Percentiles rank a stretch among this genome's conserved stretches.
Conservation (phyloP, 2,113 vertebrate species). For the Mungos mungo region DNA sequence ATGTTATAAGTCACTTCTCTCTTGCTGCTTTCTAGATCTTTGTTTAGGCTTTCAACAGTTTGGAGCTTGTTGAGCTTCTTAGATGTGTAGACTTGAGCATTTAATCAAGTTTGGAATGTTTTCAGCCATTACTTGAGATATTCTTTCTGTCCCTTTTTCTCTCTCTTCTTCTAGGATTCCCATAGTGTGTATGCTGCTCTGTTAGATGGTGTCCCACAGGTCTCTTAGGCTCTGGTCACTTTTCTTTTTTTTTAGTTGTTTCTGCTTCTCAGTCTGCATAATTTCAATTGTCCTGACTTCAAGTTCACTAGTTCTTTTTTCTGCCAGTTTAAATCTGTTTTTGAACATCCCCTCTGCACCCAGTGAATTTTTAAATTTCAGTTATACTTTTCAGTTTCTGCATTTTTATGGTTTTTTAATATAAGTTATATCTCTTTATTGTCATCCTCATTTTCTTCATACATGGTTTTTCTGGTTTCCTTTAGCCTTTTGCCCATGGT, state of each 20-base stretch:
- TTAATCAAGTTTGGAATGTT: not conserved
- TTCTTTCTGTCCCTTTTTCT: not conserved
- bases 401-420: conserved; percentile 39
- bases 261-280: not conserved
- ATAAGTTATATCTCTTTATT: conserved; percentile 21
- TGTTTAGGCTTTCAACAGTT: not conserved
- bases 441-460: conserved; percentile 22
- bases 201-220: not conserved
- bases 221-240: not conserved
- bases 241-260: not conserved
- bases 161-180: not conserved
- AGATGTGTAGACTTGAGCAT: not conserved
- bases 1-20: not conserved
- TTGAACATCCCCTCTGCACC: not conserved
- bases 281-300: not conserved
- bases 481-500: not conserved
- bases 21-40: conserved; percentile 34
- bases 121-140: conserved; percentile 25
- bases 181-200: not conserved
- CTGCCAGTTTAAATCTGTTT: conserved; percentile 7
- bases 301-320: conserved; percentile 33
- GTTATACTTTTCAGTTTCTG: not conserved
- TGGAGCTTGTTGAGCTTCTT: not conserved
- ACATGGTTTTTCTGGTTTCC: not conserved
- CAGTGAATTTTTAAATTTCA: conserved; percentile 8